Base-by-base conservation (phyloP, 2,113 vertebrate species). In the Craseonycteris thonglongyai region DNA sequence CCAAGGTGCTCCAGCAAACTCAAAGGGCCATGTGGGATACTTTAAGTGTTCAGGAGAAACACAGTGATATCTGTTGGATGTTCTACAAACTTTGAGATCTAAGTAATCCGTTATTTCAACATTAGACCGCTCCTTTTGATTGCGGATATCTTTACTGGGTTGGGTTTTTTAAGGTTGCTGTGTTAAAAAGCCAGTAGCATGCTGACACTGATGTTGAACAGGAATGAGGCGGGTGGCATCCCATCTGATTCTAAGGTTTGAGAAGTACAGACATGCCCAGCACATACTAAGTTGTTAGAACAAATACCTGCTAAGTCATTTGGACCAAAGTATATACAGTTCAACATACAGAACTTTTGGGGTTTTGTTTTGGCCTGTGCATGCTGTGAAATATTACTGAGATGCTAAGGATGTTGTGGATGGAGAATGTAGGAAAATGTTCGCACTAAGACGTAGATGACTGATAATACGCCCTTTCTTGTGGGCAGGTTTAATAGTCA, bases 11-110 rank as follows among this genome's bases (percentile, higher is more conserved):
- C 26, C 58, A 59, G 47, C 30, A 9, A 54, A 49, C 15, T 38
- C 42, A 21, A 30, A 72, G 14, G n/a, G 28, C 69, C 24, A 5
- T 0, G 4, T 2, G 11, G 5, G n/a, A 13, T 47, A n/a, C 1
- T 58, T 74, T 49, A 54, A 21, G 3, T 65, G 18, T 66, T 90
- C 58, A 24, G 75, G 61, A 69, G 24, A 79, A 93, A 65, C 7
- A 2, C 0, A 45, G 54, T 13, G 15, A 49, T 33, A 54, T 38
- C 49, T 85, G 5, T 28, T 35, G 8, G 51, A 28, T 8, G 26
- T 51, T 35, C 28, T 9, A 35, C 38, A 54, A 86, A 87, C 8
- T 35, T n/a, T 10, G 90, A 61, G 18, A 33, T 24, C 21, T 14
- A 6, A 49, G 22, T 40, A 21, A 78, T 38, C 33, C 30, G 3